Conservation (phyloP, 2,113 vertebrate genomes). For the Carassius carassius region DNA sequence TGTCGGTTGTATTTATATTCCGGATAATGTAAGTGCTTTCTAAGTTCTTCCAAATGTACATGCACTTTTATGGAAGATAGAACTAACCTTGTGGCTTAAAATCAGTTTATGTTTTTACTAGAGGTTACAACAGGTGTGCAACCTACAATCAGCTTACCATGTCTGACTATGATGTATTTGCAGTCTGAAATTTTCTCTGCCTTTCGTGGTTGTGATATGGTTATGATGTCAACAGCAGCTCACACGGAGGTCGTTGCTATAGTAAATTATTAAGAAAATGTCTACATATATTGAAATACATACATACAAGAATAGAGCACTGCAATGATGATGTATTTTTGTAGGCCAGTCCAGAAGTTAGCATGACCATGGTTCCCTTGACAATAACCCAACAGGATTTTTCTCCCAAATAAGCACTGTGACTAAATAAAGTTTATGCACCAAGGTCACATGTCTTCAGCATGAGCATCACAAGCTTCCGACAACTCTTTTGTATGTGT, state of each 20-base stretch:
- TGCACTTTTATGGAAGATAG: conserved; percentile 2
- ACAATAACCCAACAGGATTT: not conserved
- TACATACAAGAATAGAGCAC: not conserved
- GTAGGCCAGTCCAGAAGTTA: not conserved
- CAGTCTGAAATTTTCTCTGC: not conserved
- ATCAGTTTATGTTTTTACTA: not conserved
- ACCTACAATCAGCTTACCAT: conserved; percentile 30
- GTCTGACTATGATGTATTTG: not conserved
- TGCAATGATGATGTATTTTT: not conserved
- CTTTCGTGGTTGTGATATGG: not conserved
- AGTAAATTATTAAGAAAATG: not conserved
- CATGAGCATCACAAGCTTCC: no score
- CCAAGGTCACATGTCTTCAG: no score
- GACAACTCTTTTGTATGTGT: no score
- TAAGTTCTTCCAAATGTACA: not conserved
- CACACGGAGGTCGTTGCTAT: not conserved
- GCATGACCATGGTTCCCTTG: not conserved
- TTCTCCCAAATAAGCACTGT: no score
- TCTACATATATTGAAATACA: not conserved
- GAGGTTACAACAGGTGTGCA: conserved; percentile 41
- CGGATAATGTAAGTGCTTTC: not conserved
- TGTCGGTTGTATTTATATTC: conserved; percentile 10
- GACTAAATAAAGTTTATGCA: no score
- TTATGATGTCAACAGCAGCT: not conserved
- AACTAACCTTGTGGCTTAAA: conserved; percentile 12